Evolutionary conservation across 2,797 vertebrate species (phyloP).

Genomic region (Cottoperca gobio): DNA sequence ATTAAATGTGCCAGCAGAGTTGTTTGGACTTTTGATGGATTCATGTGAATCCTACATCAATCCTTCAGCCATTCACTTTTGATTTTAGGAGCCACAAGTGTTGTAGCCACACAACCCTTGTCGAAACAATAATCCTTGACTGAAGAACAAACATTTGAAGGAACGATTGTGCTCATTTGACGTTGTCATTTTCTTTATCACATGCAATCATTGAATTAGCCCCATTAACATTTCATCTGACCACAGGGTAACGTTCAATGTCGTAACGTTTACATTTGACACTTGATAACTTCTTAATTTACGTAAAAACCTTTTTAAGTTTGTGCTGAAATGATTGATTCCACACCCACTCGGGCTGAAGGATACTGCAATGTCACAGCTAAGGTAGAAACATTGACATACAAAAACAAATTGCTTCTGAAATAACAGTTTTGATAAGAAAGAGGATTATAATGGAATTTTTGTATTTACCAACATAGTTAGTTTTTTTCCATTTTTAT

Average conservation of each 20-base stretch:
- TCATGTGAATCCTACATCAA: not conserved
- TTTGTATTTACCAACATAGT: not conserved
- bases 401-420: slow-evolving; percentile 7
- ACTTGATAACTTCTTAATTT: not conserved
- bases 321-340: not conserved
- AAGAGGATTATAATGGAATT: not conserved
- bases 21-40: slow-evolving; percentile 9
- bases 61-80: not conserved
- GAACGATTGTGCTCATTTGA: not conserved
- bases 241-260: not conserved
- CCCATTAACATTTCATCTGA: not conserved
- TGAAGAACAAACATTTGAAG: not conserved
- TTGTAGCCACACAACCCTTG: no score
- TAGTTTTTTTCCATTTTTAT: not conserved
- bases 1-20: slow-evolving; percentile 2
- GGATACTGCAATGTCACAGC: not conserved
- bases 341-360: not conserved
- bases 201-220: not conserved
- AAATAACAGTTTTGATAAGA: slow-evolving; percentile 16
- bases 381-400: not conserved
- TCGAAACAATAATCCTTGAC: not conserved
- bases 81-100: not conserved
- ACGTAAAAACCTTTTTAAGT: not conserved
- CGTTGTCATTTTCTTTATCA: not conserved
- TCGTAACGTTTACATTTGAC: not conserved